Evolutionary conservation across 1,140 invertebrate species (phyloP).

Genomic region (Drosophila chauvacae): DNA sequence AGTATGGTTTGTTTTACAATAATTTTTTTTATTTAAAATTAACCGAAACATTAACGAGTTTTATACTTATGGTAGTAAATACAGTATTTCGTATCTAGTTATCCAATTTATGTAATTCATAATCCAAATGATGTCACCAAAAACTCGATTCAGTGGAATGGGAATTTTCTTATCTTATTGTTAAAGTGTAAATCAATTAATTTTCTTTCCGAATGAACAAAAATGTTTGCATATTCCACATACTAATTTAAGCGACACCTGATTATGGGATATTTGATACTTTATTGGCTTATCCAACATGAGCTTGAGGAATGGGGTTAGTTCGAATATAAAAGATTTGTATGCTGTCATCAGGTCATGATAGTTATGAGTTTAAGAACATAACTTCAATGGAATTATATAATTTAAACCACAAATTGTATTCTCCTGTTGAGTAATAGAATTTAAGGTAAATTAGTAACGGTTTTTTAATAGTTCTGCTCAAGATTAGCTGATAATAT

Average conservation of each 20-base stretch:
- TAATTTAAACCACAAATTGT: not conserved
- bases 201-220: conserved; percentile 1
- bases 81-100: not conserved
- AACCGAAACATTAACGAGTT: too few relatives aligned
- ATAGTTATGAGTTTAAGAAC: not conserved
- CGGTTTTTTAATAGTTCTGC: not conserved
- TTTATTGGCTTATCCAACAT: conserved; percentile 14
- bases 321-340: not conserved
- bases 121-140: not conserved
- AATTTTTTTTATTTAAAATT: too few relatives aligned
- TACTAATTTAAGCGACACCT: conserved; percentile 25
- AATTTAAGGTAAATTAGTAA: not conserved
- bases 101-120: too few relatives aligned
- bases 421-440: too few relatives aligned
- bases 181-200: conserved; percentile 16
- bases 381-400: not conserved
- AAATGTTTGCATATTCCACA: conserved; percentile 9
- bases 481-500: not conserved
- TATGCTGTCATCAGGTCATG: not conserved
- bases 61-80: too few relatives aligned
- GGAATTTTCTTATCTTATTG: conserved; percentile 11
- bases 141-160: not conserved
- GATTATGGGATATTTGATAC: conserved; percentile 27
- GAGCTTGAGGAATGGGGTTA: conserved; percentile 7
- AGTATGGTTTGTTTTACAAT: too few relatives aligned